Conservation (phyloP, 2,797 vertebrate species). For the Takifugu rubripes region DNA sequence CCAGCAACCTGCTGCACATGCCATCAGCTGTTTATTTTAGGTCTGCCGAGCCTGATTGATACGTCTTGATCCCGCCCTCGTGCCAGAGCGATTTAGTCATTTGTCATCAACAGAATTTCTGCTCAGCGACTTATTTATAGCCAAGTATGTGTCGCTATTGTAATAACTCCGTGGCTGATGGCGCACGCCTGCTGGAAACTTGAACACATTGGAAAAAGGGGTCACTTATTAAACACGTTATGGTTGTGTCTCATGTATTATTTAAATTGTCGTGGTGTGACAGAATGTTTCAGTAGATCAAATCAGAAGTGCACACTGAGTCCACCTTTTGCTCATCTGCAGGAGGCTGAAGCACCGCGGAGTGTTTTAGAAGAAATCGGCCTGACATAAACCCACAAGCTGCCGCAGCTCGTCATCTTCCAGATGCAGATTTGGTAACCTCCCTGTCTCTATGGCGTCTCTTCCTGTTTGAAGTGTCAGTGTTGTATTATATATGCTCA, state of each 20-base stretch:
- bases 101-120: constrained; percentile 19
- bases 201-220: background rate
- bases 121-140: constrained; percentile 39
- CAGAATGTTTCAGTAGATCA: constrained; percentile 1
- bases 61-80: constrained; percentile 64
- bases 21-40: constrained; percentile 22
- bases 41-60: constrained; percentile 12
- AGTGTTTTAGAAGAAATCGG: constrained; percentile 99
- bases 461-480: constrained; percentile 72
- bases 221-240: constrained; percentile 4
- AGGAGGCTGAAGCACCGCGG: constrained; percentile 98
- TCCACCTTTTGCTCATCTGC: constrained; percentile 55
- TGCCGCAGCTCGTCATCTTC: constrained; percentile 28
- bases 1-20: background rate
- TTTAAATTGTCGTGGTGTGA: background rate
- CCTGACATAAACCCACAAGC: constrained; percentile 84
- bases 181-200: background rate
- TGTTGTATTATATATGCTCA: constrained; percentile 70
- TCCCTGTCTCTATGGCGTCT: constrained; percentile 74
- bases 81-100: constrained; percentile 66
- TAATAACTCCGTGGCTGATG: constrained; percentile 12
- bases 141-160: constrained; percentile 30
- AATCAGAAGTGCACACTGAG: background rate
- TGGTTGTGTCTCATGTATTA: constrained; percentile 12
- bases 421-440: constrained; percentile 29